Evolutionary conservation across 2,797 vertebrate species (phyloP), one percentile per base, ranked within the genome.

Genomic region (Neopelma chrysocephalum): DNA sequence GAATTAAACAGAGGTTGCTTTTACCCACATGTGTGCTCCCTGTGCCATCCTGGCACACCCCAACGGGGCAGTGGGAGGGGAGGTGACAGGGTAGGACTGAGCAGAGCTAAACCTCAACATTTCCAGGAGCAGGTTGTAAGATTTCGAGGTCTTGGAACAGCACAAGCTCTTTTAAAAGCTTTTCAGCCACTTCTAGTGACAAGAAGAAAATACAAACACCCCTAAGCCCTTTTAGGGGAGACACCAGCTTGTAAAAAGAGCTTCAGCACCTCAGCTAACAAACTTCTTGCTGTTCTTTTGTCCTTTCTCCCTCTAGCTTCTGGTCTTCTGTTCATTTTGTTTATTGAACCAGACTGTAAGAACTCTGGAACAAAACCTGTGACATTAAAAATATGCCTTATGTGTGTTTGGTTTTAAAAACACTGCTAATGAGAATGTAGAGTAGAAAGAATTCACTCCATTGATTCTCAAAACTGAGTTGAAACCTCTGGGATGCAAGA

Each of bases 51-150:
- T 69, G 69, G 50, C 61, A 58, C 32, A 34, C 1, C 29, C 60
- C 18, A n/a, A 1, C 0, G 26, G 12, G 43, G 32, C 2, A 19
- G 6, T 2, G 21, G 25, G 22, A 60, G 11, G 7, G 29, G 23
- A 20, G 22, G 22, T 22, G 50, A 19, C 26, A 51, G 57, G 16
- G 22, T 3, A 73, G 48, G 14, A 26, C 31, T 19, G 3, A n/a
- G 32, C 22, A 38, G 4, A 42, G 7, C 8, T 31, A 82, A 47
- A 12, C 45, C 50, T 5, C 16, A 48, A 22, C 5, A 13, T 22
- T 58, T 76, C 47, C 77, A 34, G 43, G 19, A 54, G 47, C 17
- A 43, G 31, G 7, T 0, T 61, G 15, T n/a, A 87, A 61, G 31
- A 75, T 57, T 69, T 76, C 34, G 71, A 91, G 31, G 27, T 57